Percentiles rank a stretch among this genome's conserved stretches.
These are phyloP conservation scores for Falco cherrug DNA, from an alignment of 2,797 vertebrate genomes.

Conservation along the genomic window DNA sequence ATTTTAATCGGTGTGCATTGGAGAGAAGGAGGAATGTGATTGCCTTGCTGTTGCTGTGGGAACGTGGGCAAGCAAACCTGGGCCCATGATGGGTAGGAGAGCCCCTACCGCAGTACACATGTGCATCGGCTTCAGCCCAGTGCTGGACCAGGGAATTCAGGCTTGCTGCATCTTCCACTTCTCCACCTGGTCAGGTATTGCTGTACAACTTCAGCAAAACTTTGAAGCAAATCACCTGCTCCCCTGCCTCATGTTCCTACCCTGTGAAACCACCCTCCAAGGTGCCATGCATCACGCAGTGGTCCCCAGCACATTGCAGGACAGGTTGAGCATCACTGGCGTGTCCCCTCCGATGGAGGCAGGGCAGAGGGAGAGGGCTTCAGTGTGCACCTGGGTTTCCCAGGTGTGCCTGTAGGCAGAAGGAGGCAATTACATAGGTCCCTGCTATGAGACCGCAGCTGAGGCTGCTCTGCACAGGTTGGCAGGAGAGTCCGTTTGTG, in stretches of 20 bases:
- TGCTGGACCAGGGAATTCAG: rapidly evolving
- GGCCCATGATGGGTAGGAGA: not conserved
- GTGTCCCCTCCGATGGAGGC: rapidly evolving
- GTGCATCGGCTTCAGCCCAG: not conserved
- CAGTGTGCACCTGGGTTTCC: rapidly evolving
- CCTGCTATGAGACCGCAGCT: not conserved
- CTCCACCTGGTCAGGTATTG: not conserved
- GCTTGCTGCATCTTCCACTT: not conserved
- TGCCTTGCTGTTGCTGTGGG: constrained; percentile 6
- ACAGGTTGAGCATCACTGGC: not conserved
- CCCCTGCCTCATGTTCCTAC: not conserved
- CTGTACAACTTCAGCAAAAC: not conserved
- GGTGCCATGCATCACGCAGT: rapidly evolving
- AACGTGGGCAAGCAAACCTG: not conserved
- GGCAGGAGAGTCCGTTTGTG: not conserved
- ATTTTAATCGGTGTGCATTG: not conserved
- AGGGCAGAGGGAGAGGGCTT: not conserved
- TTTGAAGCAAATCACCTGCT: not conserved
- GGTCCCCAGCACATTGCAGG: rapidly evolving
- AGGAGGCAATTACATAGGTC: not conserved
- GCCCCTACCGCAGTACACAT: rapidly evolving
- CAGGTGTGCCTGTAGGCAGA: not conserved
- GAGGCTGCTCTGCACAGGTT: not conserved
- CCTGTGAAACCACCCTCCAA: rapidly evolving
- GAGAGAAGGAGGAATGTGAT: not conserved